Conservation (phyloP, 2,888 invertebrate genomes). For the Lasioglossum morio region DNA sequence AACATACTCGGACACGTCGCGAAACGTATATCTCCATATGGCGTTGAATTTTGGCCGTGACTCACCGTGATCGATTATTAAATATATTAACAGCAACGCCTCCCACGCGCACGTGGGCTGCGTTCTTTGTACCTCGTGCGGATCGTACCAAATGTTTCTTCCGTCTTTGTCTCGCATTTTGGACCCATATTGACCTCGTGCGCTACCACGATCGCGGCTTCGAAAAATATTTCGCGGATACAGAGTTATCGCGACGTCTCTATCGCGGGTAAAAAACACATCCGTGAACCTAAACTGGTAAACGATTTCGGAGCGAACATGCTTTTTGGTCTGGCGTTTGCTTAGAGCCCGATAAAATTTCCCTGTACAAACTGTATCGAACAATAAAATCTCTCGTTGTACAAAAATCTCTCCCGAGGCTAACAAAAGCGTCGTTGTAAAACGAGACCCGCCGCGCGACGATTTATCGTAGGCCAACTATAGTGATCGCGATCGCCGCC, state of each 20-base stretch:
- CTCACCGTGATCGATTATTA: not conserved
- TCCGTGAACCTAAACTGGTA: not conserved
- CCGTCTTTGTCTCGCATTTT: slow-evolving; percentile 17
- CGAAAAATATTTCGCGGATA: not conserved
- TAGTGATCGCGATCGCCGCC: not conserved
- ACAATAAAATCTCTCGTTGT: slow-evolving; percentile 36
- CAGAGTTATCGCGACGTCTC: not conserved
- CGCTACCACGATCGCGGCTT: slow-evolving; percentile 21
- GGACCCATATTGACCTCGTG: slow-evolving; percentile 56
- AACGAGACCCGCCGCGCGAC: slow-evolving; percentile 57
- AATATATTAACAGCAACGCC: not conserved
- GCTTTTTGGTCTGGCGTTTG: not conserved
- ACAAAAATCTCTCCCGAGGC: slow-evolving; percentile 18
- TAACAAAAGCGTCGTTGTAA: slow-evolving; percentile 62
- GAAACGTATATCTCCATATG: not conserved
- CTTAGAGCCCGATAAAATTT: slow-evolving; percentile 33
- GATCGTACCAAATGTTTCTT: not conserved
- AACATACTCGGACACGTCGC: not conserved
- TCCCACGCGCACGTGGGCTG: slow-evolving; percentile 2
- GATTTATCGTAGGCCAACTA: slow-evolving; percentile 62
- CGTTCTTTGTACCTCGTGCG: not conserved
- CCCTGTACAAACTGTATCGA: slow-evolving; percentile 38
- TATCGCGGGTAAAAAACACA: not conserved
- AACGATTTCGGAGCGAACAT: not conserved
- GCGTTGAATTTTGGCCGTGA: not conserved